Percentiles rank a stretch among this genome's conserved stretches.
phyloP scores from a whole-genome alignment of 2,113 vertebrate species.

The Peromyscus maniculatus region DNA sequence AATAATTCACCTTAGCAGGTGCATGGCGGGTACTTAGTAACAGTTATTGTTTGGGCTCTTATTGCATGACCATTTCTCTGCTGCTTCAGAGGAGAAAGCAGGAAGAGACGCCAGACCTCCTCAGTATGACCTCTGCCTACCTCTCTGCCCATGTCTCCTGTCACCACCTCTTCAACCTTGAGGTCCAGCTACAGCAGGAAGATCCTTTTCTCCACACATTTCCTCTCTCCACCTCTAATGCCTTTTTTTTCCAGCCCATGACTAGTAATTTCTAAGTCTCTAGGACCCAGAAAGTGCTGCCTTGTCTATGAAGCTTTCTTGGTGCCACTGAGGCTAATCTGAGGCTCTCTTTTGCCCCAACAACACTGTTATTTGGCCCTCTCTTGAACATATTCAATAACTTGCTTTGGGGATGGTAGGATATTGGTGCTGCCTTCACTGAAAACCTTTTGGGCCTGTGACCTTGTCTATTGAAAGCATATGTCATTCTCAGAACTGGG shows the following conservation, averaged over 20 bases:
- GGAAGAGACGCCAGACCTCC: not conserved
- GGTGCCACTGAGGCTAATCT: not conserved
- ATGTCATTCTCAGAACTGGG: not conserved
- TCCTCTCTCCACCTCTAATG: not conserved
- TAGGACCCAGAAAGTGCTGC: not conserved
- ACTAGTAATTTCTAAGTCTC: not conserved
- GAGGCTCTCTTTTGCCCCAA: not conserved
- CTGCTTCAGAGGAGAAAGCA: not conserved
- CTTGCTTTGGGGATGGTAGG: not conserved
- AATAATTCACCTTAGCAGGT: not conserved
- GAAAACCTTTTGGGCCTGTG: not conserved
- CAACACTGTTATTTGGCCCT: not conserved
- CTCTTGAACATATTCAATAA: not conserved
- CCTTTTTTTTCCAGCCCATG: not conserved
- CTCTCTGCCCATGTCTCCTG: not conserved
- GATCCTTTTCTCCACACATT: rapidly evolving
- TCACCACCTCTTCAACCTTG: not conserved
- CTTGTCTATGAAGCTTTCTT: not conserved
- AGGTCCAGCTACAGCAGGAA: not conserved
- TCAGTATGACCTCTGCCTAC: not conserved
- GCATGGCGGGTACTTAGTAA: not conserved
- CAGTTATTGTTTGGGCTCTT: not conserved
- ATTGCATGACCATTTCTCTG: not conserved
- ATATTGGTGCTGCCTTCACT: not conserved
- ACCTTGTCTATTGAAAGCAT: constrained; percentile 12